phyloP scores from a whole-genome alignment of 2,888 invertebrate genomes.

The Eristalinus aeneus region DNA sequence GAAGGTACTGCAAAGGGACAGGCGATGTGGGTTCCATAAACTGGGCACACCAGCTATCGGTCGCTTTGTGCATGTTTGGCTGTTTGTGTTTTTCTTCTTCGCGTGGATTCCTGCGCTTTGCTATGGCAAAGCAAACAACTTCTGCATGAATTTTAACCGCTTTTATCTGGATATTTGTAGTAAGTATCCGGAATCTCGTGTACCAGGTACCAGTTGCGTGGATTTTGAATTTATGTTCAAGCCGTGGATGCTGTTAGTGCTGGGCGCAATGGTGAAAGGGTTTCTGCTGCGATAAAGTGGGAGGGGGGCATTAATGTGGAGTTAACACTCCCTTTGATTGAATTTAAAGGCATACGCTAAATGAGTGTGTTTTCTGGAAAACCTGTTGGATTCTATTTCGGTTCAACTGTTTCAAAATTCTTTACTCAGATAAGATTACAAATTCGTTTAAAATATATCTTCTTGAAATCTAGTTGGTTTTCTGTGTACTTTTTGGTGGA shows the following conservation, averaged over 20 bases:
- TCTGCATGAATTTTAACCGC: constrained; percentile 61
- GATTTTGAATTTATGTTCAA: constrained; percentile 46
- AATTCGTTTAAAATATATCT: not conserved
- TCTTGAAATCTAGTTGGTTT: not conserved
- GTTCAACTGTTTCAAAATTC: not conserved
- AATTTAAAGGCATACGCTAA: not conserved
- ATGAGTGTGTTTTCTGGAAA: not conserved
- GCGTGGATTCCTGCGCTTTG: constrained; percentile 12
- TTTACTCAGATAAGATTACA: not conserved
- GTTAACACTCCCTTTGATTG: constrained; percentile 30
- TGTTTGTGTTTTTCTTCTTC: constrained; percentile 7
- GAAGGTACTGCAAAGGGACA: not conserved
- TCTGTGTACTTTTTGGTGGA: not conserved
- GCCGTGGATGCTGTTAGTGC: constrained; percentile 10
- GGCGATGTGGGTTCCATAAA: not conserved
- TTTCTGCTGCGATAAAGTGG: not conserved
- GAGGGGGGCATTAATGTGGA: too few species aligned
- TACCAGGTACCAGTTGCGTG: constrained; percentile 27
- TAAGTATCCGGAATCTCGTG: constrained; percentile 58
- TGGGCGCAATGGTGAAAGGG: too few species aligned
- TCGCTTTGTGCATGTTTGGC: not conserved
- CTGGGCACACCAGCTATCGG: not conserved
- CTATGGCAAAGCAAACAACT: constrained; percentile 33
- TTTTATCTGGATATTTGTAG: constrained; percentile 67
- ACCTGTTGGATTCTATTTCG: not conserved